phyloP scores from a whole-genome alignment of 2,888 invertebrate species.

The Apamea monoglypha region DNA sequence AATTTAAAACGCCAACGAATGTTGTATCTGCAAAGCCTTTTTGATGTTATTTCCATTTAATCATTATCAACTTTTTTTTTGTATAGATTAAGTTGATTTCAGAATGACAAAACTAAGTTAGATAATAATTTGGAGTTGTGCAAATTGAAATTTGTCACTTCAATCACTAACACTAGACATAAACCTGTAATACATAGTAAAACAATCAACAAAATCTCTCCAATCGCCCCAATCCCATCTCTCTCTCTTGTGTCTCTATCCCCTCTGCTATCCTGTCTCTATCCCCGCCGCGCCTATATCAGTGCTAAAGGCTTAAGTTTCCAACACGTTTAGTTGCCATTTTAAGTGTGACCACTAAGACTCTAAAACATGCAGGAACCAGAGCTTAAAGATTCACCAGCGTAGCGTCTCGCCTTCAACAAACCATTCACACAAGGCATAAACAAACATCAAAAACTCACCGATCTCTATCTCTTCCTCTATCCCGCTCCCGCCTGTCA shows the following conservation, averaged over 20 bases:
- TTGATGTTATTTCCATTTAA: not conserved
- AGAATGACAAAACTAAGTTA: too few species aligned
- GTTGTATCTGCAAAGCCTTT: not conserved
- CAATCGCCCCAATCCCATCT: not conserved
- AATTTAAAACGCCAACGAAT: not conserved
- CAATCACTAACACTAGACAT: not conserved
- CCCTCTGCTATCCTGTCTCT: not conserved
- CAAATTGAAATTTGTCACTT: too few species aligned
- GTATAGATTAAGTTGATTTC: not conserved
- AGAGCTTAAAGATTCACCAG: not conserved
- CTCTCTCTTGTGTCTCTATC: not conserved
- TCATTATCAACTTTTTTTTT: not conserved
- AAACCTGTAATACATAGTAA: not conserved
- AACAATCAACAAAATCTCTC: not conserved
- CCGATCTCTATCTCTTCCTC: constrained; percentile 55
- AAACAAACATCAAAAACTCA: constrained; percentile 16
- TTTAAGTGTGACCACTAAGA: not conserved
- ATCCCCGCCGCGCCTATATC: not conserved
- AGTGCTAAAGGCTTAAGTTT: not conserved
- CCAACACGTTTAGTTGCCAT: not conserved
- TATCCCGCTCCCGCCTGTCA: constrained; percentile 41
- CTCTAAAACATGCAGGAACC: not conserved
- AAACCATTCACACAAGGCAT: not conserved
- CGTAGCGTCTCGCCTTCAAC: not conserved
- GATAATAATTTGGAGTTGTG: too few species aligned